These are phyloP conservation scores for Ficedula albicollis DNA, from an alignment of 2,797 vertebrate genomes.

Conservation along the genomic window DNA sequence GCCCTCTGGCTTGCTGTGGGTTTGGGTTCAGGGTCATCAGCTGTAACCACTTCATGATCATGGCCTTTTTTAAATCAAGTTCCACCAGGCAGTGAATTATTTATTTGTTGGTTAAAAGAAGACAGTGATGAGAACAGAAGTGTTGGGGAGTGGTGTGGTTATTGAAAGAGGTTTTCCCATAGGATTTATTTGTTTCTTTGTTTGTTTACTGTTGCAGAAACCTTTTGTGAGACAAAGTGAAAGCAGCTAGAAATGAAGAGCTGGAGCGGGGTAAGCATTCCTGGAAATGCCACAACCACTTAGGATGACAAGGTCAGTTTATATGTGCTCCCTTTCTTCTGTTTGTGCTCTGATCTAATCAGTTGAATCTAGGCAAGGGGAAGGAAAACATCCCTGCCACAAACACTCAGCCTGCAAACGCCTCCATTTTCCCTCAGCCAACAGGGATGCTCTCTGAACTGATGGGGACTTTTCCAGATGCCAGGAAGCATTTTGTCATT, in stretches of 20 bases:
- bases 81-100: not conserved
- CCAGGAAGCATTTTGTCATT: not conserved
- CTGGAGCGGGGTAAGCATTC: not conserved
- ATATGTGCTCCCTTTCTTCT: conserved; percentile 2
- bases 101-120: not conserved
- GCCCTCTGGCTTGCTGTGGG: not conserved
- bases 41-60: not conserved
- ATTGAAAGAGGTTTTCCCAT: not conserved
- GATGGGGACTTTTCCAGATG: not conserved
- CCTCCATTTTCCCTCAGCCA: not conserved
- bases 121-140: not conserved
- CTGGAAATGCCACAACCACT: conserved; percentile 49
- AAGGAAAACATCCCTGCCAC: conserved; percentile 27
- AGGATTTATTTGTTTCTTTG: not conserved
- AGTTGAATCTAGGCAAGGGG: not conserved
- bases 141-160: not conserved
- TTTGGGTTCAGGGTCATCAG: not conserved
- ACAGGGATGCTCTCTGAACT: not conserved
- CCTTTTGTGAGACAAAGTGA: not conserved
- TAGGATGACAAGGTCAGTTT: conserved; percentile 59
- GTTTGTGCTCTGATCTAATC: conserved; percentile 27
- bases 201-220: conserved; percentile 22
- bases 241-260: not conserved
- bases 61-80: not conserved
- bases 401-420: not conserved